Conservation (phyloP, 2,113 vertebrate genomes). For the Myiozetetes cayanensis region DNA sequence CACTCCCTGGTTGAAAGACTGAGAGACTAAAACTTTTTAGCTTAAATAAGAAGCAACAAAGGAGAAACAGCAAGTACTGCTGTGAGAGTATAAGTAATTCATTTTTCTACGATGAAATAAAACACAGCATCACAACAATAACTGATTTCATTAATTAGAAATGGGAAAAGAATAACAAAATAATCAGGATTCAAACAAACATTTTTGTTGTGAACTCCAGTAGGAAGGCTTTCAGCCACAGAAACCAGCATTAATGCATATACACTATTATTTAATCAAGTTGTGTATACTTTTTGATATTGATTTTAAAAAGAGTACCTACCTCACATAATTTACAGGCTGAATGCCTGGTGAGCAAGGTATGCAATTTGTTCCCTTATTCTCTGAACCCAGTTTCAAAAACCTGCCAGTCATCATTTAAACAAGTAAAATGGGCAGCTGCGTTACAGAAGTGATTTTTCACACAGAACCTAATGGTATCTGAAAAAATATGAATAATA, state of each 20-base stretch:
- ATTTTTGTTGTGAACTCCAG: background rate
- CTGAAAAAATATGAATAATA: conserved; percentile 58
- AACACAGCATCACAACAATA: background rate
- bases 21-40: background rate
- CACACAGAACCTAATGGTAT: conserved; percentile 37
- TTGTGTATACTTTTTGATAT: background rate
- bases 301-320: conserved; percentile 18
- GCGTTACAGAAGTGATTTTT: conserved; percentile 28
- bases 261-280: background rate
- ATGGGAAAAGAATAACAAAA: background rate
- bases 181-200: background rate
- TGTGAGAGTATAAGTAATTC: background rate
- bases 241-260: background rate
- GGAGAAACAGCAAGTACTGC: background rate
- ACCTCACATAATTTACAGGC: conserved; percentile 18
- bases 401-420: conserved; percentile 60
- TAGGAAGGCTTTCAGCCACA: background rate
- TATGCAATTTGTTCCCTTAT: conserved; percentile 7
- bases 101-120: background rate
- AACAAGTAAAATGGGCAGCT: conserved; percentile 30
- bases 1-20: background rate
- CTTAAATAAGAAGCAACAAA: conserved; percentile 5
- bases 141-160: background rate
- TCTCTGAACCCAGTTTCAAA: conserved; percentile 25
- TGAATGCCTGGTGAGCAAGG: background rate